Conservation (phyloP, 2,797 vertebrate species). For the Prunella strophiata region DNA sequence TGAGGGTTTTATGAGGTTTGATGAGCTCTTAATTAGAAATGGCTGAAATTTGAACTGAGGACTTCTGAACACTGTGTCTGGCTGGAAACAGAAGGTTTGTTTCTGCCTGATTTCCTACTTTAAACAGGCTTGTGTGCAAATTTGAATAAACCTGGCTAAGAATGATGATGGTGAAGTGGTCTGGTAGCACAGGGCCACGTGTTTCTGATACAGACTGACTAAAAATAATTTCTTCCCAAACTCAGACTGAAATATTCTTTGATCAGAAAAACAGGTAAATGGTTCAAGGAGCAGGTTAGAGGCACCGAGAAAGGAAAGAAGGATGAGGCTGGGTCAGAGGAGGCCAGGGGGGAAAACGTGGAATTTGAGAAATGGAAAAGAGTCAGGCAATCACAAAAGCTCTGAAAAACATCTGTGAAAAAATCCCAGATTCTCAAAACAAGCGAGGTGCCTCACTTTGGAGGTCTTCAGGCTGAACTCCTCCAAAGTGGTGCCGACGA, state of each 20-base stretch:
- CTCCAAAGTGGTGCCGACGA: background rate
- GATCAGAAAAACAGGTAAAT: background rate
- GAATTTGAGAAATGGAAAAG: slow-evolving; percentile 13
- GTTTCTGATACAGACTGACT: background rate
- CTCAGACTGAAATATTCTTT: background rate
- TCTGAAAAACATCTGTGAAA: slow-evolving; percentile 5
- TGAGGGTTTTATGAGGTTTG: slow-evolving; percentile 21
- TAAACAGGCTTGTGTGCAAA: background rate
- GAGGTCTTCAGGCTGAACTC: background rate
- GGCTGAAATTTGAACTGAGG: slow-evolving; percentile 44
- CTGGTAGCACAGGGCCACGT: background rate
- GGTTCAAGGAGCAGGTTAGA: slow-evolving; percentile 3
- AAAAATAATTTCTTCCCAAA: background rate
- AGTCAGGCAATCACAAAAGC: background rate
- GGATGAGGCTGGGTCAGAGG: background rate
- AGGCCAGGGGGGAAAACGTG: background rate
- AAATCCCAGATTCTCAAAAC: background rate
- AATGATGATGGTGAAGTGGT: background rate
- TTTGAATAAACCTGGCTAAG: background rate
- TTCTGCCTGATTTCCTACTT: slow-evolving; percentile 29
- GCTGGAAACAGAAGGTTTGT: slow-evolving; percentile 11
- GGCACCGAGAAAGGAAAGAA: background rate
- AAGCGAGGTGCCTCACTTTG: background rate
- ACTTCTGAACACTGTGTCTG: background rate
- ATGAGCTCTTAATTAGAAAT: slow-evolving; percentile 64